Base-by-base conservation (phyloP, 2,888 invertebrate species). In the Altica lythri region DNA sequence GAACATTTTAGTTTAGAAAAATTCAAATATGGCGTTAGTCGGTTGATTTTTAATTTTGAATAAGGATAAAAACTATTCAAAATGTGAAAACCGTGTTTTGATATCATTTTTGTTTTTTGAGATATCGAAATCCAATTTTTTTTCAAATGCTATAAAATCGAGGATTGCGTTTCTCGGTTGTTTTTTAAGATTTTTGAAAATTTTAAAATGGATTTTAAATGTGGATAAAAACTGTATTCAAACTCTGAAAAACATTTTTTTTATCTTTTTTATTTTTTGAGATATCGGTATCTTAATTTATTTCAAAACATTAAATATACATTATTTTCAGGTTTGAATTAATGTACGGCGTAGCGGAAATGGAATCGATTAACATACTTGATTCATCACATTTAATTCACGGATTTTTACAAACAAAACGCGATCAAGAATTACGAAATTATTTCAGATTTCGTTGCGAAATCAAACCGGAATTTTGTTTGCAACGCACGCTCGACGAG, bases 261-360 rank as follows among this genome's bases (percentile, higher is more conserved):
- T n/a, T n/a, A n/a, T n/a, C n/a, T n/a, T n/a, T n/a, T n/a, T n/a
- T n/a, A n/a, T n/a, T n/a, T n/a, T n/a, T n/a, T n/a, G n/a, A n/a
- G 6, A 4, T 3, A 34, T 12, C 10, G 9, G n/a, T 9, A 16
- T 6, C 10, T 1, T 9, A 9, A 6, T 9, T 34, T 16, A 5
- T 16, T 2, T 34, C 4, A 34, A 10, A 13, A 1, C 10, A 2
- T 5, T 13, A 4, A 14, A 14, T 4, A 9, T 19, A 13, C 6
- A 14, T 29, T 51, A n/a, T 10, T 54, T 73, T 42, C 75, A 91
- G 91, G 67, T 92, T 90, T 74, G 93, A 94, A 74, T 79, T 95
- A 61, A 81, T 95, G 75, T 90, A 90, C 69, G 95, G 95, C 14
- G 85, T 92, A 48, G 89, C 92, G 12, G 90, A 92, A 75, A 76